Evolutionary conservation across 2,113 vertebrate genomes (phyloP).

Genomic region (Meles meles): DNA sequence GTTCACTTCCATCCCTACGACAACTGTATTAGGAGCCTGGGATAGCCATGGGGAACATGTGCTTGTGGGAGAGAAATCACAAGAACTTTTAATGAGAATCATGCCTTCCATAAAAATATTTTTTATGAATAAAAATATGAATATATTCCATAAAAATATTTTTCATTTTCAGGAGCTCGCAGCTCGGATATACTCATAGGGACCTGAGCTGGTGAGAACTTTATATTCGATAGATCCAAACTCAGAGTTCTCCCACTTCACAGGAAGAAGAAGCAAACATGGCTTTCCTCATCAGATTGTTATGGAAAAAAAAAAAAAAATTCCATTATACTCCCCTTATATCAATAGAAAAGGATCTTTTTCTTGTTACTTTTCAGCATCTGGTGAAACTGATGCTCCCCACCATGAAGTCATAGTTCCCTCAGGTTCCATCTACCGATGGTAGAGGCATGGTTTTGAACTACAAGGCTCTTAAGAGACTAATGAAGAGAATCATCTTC

Average conservation of each 20-base stretch:
- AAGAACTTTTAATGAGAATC: not conserved
- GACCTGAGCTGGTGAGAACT: not conserved
- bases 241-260: not conserved
- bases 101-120: not conserved
- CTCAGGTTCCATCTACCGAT: not conserved
- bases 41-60: not conserved
- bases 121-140: too few relatives aligned
- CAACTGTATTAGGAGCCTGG: not conserved
- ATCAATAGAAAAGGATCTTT: not conserved
- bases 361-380: not conserved
- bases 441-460: not conserved
- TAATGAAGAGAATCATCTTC: not conserved
- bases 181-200: not conserved
- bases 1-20: not conserved
- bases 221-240: not conserved
- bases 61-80: not conserved
- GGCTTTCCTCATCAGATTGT: not conserved
- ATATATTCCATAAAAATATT: too few relatives aligned
- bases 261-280: not conserved
- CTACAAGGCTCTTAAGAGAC: not conserved
- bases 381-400: not conserved
- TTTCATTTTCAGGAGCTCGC: not conserved
- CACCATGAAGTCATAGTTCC: not conserved
- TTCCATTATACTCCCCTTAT: not conserved
- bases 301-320: not conserved